Evolutionary conservation across 2,888 invertebrate species (phyloP).

Genomic region (Apamea crenata): DNA sequence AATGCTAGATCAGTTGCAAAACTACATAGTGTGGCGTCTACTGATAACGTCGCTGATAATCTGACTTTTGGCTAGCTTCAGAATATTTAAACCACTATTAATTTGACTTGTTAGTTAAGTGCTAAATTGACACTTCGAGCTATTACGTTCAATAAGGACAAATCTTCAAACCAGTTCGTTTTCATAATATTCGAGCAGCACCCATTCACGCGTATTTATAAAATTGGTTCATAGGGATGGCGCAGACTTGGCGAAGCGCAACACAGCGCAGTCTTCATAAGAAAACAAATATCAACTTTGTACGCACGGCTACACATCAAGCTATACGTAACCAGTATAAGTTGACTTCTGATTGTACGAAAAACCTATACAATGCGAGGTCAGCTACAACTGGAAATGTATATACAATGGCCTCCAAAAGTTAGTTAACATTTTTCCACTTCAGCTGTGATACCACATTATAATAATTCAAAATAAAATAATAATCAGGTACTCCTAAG

Average conservation of each 20-base stretch:
- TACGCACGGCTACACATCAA: too few species aligned
- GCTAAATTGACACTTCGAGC: slow-evolving; percentile 7
- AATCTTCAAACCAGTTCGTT: background rate
- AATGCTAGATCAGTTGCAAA: slow-evolving; percentile 37
- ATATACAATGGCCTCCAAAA: too few species aligned
- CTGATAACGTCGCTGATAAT: slow-evolving; percentile 9
- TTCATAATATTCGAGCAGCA: slow-evolving; percentile 13
- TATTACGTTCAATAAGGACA: background rate
- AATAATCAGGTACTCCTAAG: too few species aligned
- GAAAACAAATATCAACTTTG: slow-evolving; percentile 1
- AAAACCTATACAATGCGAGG: too few species aligned
- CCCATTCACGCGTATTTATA: slow-evolving; percentile 27
- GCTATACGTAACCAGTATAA: too few species aligned
- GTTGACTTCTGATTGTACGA: too few species aligned
- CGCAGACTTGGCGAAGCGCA: background rate
- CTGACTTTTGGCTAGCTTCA: slow-evolving; percentile 59
- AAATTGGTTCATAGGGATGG: background rate
- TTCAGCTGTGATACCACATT: too few species aligned
- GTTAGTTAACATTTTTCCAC: too few species aligned
- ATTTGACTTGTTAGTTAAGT: slow-evolving; percentile 22
- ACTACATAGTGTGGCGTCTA: slow-evolving; percentile 36
- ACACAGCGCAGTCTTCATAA: background rate
- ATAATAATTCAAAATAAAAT: too few species aligned
- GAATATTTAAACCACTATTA: slow-evolving; percentile 11
- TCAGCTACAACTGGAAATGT: too few species aligned